Percentiles rank a stretch among this genome's conserved stretches.
phyloP scores from a whole-genome alignment of 2,113 vertebrate species.

The Lynx canadensis region DNA sequence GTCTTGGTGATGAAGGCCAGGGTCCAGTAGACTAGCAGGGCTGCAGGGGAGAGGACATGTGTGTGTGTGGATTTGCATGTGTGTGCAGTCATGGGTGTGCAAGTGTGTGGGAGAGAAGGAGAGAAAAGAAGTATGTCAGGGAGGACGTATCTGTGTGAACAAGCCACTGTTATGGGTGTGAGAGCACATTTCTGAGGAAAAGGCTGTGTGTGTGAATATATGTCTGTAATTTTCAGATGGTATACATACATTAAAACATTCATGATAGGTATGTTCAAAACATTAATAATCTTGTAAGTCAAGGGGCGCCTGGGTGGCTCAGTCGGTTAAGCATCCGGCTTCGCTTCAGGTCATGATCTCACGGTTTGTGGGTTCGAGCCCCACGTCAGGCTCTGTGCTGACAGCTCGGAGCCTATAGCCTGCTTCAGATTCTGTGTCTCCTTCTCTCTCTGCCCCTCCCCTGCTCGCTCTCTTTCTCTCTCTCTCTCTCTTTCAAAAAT shows the following conservation, averaged over 20 bases:
- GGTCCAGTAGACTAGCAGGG: constrained; percentile 96
- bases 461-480: too few species aligned
- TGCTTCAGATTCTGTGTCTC: too few species aligned
- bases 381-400: too few species aligned
- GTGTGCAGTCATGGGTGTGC: fast-evolving
- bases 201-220: neutral
- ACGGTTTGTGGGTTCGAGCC: too few species aligned
- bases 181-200: neutral
- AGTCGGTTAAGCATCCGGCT: too few species aligned
- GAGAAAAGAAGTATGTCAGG: too few species aligned
- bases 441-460: too few species aligned
- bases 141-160: neutral
- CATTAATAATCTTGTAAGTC: neutral
- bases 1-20: constrained; percentile 97
- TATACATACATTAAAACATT: neutral
- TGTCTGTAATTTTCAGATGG: neutral
- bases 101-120: neutral
- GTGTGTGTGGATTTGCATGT: neutral
- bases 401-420: too few species aligned
- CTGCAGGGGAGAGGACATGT: constrained; percentile 80
- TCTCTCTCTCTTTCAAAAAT: too few species aligned
- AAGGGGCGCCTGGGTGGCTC: neutral
- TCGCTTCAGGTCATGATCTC: too few species aligned
- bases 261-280: neutral
- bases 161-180: neutral